phyloP scores from a whole-genome alignment of 2,113 vertebrate species.

The Isurus oxyrinchus region DNA sequence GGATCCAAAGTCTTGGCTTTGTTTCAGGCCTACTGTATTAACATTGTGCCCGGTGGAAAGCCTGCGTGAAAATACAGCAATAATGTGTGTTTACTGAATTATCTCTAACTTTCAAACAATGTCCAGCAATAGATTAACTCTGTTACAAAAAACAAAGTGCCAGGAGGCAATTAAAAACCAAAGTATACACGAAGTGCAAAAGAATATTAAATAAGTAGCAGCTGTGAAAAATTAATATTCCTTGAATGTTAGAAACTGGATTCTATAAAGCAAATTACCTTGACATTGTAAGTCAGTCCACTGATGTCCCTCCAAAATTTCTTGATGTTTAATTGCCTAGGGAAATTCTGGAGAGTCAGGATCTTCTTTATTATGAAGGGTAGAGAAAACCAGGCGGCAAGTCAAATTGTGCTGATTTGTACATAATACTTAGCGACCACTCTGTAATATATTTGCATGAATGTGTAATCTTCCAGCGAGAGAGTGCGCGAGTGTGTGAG shows the following conservation, averaged over 20 bases:
- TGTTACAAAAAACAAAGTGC: neutral
- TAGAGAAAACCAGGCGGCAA: neutral
- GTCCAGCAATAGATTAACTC: neutral
- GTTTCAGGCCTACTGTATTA: neutral
- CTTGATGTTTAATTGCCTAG: neutral
- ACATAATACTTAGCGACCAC: neutral
- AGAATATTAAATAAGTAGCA: neutral
- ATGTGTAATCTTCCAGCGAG: too few species aligned
- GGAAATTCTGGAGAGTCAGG: neutral
- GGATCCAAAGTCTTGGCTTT: neutral
- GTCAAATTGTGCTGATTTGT: neutral
- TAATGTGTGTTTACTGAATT: conserved; percentile 1
- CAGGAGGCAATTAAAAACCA: neutral
- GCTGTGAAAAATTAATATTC: neutral
- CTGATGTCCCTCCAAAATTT: neutral
- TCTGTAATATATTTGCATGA: too few species aligned
- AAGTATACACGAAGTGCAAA: neutral
- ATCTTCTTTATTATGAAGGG: neutral
- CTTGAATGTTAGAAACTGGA: neutral
- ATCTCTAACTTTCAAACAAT: neutral
- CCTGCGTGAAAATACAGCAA: neutral
- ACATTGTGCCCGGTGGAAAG: neutral
- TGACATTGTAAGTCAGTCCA: neutral
- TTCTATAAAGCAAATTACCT: neutral
- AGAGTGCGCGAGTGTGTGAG: too few species aligned